These are phyloP conservation scores for Euproctis similis DNA, from an alignment of 2,888 invertebrate genomes.

Conservation along the genomic window DNA sequence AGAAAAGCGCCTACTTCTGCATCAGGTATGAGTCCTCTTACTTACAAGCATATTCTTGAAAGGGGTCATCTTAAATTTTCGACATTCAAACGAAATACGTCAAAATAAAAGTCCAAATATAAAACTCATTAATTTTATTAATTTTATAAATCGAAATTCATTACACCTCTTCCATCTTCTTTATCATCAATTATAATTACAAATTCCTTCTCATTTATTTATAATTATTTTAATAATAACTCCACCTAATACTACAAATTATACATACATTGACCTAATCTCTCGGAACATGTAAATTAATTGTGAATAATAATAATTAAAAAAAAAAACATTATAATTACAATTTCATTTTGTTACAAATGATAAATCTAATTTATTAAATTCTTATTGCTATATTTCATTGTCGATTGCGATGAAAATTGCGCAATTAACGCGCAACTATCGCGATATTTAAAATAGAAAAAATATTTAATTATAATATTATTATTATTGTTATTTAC, in stretches of 20 bases:
- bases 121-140: slow-evolving; percentile 75
- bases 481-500: slow-evolving; percentile 39
- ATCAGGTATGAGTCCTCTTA: too few relatives aligned
- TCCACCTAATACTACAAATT: slow-evolving; percentile 58
- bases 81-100: slow-evolving; percentile 18
- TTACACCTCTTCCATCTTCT: slow-evolving; percentile 62
- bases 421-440: slow-evolving; percentile 20
- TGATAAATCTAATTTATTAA: slow-evolving; percentile 31
- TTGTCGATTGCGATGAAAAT: slow-evolving; percentile 25
- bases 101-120: slow-evolving; percentile 35
- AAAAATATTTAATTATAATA: slow-evolving; percentile 14
- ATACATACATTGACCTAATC: slow-evolving; percentile 64
- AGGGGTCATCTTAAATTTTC: too few relatives aligned
- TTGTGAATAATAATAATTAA: too few relatives aligned
- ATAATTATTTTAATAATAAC: slow-evolving; percentile 56
- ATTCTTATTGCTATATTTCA: slow-evolving; percentile 61
- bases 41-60: too few relatives aligned
- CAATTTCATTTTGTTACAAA: slow-evolving; percentile 40
- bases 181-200: slow-evolving; percentile 71
- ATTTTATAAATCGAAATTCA: slow-evolving; percentile 75
- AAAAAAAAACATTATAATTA: slow-evolving; percentile 53
- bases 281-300: slow-evolving; percentile 59
- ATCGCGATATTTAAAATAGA: slow-evolving; percentile 30
- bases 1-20: slow-evolving; percentile 12
- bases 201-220: slow-evolving; percentile 71